Conservation (phyloP, 2,888 invertebrate species). For the Lycocerus yunnanus region DNA sequence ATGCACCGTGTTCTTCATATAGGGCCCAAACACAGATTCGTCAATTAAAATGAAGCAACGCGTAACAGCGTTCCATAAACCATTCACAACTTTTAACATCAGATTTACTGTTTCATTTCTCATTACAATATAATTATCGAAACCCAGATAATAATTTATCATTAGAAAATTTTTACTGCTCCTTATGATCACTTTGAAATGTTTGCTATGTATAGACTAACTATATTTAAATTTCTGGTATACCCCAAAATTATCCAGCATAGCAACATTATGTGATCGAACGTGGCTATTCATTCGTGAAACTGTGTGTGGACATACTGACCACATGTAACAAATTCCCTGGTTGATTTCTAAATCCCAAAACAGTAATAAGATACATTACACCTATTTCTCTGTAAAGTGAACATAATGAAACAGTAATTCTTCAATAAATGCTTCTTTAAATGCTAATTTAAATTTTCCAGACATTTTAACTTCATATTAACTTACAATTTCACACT, state of each 20-base stretch:
- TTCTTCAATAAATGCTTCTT: background rate
- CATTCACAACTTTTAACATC: background rate
- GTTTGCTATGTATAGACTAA: too few relatives aligned
- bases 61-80: background rate
- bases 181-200: too few relatives aligned
- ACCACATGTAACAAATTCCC: conserved; percentile 38
- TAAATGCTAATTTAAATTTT: background rate
- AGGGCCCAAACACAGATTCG: conserved; percentile 42
- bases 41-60: conserved; percentile 48
- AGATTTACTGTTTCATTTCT: background rate
- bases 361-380: conserved; percentile 35
- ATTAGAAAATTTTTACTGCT: too few relatives aligned
- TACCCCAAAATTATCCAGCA: background rate
- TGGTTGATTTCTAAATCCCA: conserved; percentile 32
- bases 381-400: background rate
- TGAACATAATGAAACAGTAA: background rate
- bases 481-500: background rate
- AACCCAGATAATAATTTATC: background rate
- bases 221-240: too few relatives aligned
- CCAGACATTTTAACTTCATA: background rate
- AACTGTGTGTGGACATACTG: conserved; percentile 38
- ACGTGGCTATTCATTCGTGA: conserved; percentile 31
- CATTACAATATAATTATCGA: background rate
- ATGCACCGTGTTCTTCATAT: conserved; percentile 41
- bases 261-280: conserved; percentile 17